phyloP scores from a whole-genome alignment of 2,888 invertebrate genomes.

The Acanthosepion lycidas region DNA sequence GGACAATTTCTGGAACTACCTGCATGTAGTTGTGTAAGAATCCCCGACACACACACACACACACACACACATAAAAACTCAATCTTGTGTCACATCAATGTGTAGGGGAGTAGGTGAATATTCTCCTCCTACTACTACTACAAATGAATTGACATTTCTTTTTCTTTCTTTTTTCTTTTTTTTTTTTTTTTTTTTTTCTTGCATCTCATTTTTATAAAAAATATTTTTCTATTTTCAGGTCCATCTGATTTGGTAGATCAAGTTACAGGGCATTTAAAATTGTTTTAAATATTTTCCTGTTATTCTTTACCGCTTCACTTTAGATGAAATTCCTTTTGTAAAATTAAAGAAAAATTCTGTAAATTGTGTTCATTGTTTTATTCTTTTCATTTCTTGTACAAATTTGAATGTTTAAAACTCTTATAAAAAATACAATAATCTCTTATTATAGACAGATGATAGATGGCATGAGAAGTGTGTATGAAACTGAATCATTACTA shows the following conservation, averaged over 20 bases:
- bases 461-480: too few relatives aligned
- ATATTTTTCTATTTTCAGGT: constrained; percentile 71
- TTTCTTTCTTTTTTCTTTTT: background rate
- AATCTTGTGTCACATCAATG: too few relatives aligned
- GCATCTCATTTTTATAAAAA: background rate
- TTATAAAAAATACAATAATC: background rate
- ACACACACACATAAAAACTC: too few relatives aligned
- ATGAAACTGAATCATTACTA: too few relatives aligned
- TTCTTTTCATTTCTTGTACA: background rate
- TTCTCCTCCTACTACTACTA: too few relatives aligned
- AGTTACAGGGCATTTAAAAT: constrained; percentile 90
- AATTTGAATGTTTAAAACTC: background rate
- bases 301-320: background rate
- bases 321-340: background rate
- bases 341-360: background rate
- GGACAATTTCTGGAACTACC: too few relatives aligned
- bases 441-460: too few relatives aligned
- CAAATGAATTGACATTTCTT: background rate
- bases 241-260: constrained; percentile 84
- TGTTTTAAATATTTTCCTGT: constrained; percentile 79
- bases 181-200: background rate
- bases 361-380: background rate
- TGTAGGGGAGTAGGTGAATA: too few relatives aligned
- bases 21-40: too few relatives aligned
- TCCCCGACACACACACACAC: too few relatives aligned